These are phyloP conservation scores for Caenorhabditis macrosperma DNA, from an alignment of 2,888 invertebrate species.

Conservation along the genomic window DNA sequence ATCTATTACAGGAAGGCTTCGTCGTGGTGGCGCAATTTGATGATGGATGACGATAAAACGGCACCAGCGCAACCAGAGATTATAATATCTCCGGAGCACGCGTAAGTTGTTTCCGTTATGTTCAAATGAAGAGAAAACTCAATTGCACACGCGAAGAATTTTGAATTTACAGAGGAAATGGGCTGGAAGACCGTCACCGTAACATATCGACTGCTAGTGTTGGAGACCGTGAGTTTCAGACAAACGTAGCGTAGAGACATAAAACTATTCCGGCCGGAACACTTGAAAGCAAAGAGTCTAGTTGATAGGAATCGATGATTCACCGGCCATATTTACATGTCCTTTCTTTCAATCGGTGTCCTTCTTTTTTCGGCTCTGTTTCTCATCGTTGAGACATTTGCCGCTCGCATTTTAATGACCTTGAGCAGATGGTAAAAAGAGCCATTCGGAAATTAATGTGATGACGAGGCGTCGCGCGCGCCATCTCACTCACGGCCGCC, in stretches of 20 bases:
- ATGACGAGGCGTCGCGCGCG: background rate
- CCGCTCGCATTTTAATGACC: conserved; percentile 21
- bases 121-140: background rate
- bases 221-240: conserved; percentile 66
- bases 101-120: conserved; percentile 39
- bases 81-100: conserved; percentile 60
- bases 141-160: background rate
- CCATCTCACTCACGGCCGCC: background rate
- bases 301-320: conserved; percentile 38
- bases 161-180: conserved; percentile 53
- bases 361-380: conserved; percentile 5
- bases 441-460: conserved; percentile 27
- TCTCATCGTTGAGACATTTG: conserved; percentile 15
- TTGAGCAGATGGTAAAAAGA: conserved; percentile 42
- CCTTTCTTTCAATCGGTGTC: conserved; percentile 15
- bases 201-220: conserved; percentile 71
- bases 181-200: conserved; percentile 63
- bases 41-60: conserved; percentile 67
- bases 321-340: conserved; percentile 40
- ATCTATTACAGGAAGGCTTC: conserved; percentile 62
- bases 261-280: conserved; percentile 9
- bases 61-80: conserved; percentile 58
- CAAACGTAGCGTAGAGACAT: background rate
- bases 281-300: conserved; percentile 34
- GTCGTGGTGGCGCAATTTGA: conserved; percentile 69